Conservation (phyloP, 23 tunicate species). For the Halocynthia roretzi region DNA sequence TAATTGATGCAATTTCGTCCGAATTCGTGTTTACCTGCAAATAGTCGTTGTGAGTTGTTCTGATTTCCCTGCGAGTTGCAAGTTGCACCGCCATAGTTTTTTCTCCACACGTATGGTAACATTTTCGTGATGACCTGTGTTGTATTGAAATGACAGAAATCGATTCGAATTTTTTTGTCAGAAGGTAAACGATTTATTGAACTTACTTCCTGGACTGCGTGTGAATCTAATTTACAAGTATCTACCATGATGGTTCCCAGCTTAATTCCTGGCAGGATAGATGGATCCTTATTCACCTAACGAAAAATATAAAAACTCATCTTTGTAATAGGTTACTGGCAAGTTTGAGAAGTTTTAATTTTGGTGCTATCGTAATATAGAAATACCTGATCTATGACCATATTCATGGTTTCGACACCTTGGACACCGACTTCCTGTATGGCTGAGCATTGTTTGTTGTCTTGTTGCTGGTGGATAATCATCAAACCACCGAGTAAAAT, state of each 20-base stretch:
- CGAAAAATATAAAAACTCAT: not conserved
- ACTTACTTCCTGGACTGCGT: slow-evolving; percentile 29
- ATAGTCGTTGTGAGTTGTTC: not conserved
- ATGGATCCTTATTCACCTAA: slow-evolving; percentile 28
- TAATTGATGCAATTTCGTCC: not conserved
- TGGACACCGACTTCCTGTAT: slow-evolving; percentile 26
- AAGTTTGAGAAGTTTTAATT: not conserved
- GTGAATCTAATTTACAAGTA: slow-evolving; percentile 38
- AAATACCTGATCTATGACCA: slow-evolving; percentile 28
- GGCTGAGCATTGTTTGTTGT: slow-evolving; percentile 11
- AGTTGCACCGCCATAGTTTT: no score
- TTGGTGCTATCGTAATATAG: not conserved
- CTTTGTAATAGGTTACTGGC: not conserved
- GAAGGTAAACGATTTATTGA: no score
- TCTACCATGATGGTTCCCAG: slow-evolving; percentile 41
- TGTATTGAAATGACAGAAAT: no score
- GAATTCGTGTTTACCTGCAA: slow-evolving; percentile 4
- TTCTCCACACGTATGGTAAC: not conserved
- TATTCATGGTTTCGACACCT: slow-evolving; percentile 21
- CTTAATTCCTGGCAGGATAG: slow-evolving; percentile 45
- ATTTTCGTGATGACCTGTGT: not conserved
- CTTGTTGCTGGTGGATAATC: not conserved
- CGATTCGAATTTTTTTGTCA: no score
- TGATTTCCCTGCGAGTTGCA: no score
- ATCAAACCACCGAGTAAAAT: slow-evolving; percentile 25